These are phyloP conservation scores for Lycaena phlaeas DNA, from an alignment of 2,888 invertebrate species.

Conservation along the genomic window DNA sequence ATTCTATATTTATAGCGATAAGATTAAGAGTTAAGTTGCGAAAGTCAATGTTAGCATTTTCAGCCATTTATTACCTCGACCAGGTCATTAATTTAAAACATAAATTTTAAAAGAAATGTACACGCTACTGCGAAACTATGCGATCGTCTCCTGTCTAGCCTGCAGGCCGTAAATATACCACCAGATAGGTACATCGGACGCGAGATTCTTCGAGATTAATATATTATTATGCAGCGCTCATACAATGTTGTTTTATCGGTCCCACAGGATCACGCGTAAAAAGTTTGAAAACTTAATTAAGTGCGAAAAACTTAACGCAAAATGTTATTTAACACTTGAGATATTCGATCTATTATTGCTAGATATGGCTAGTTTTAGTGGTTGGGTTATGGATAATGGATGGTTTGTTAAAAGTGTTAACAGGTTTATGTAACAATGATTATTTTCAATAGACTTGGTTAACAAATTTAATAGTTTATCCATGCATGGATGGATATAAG, in stretches of 20 bases:
- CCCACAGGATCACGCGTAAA: background rate
- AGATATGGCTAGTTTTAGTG: too few relatives aligned
- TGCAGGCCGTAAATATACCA: constrained; percentile 3
- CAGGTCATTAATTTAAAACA: constrained; percentile 2
- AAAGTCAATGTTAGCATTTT: background rate
- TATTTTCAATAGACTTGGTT: too few relatives aligned
- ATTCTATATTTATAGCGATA: background rate
- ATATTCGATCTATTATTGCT: too few relatives aligned
- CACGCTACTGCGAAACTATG: constrained; percentile 2
- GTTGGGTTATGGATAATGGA: too few relatives aligned
- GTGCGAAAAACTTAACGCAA: constrained; percentile 3
- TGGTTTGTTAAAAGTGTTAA: too few relatives aligned
- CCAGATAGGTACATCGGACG: constrained; percentile 8
- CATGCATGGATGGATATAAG: too few relatives aligned
- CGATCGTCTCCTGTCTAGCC: constrained; percentile 9
- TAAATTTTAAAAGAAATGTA: constrained; percentile 5
- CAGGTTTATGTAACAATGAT: too few relatives aligned
- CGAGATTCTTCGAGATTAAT: constrained; percentile 3
- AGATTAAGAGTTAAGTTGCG: background rate
- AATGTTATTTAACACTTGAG: background rate
- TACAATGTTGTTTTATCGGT: constrained; percentile 7
- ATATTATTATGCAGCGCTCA: constrained; percentile 4
- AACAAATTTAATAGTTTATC: too few relatives aligned
- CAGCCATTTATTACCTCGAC: constrained; percentile 2
- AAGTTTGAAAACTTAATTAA: constrained; percentile 1